Evolutionary conservation across 2,113 vertebrate species (phyloP).

Genomic region (Pseudois nayaur): DNA sequence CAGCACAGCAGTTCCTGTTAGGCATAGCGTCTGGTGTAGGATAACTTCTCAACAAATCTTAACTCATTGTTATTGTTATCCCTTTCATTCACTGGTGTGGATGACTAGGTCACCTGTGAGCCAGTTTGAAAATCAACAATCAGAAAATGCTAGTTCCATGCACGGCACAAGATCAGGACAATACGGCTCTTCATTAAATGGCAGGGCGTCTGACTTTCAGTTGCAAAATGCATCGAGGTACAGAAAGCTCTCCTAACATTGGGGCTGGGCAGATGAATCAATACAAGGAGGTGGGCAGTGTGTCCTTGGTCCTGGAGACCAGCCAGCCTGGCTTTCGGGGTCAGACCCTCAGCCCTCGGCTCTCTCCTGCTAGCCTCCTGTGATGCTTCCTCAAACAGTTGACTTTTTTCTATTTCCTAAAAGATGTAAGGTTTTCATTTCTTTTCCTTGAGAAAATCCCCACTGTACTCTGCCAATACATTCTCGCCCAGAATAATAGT

Average conservation of each 20-base stretch:
- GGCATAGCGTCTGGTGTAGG: background rate
- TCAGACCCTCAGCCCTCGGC: background rate
- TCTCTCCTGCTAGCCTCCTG: background rate
- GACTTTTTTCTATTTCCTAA: background rate
- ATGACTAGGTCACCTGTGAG: background rate
- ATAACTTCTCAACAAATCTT: background rate
- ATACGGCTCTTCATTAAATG: background rate
- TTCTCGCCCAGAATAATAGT: slow-evolving; percentile 26
- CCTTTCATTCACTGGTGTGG: background rate
- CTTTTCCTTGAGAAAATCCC: slow-evolving; percentile 33
- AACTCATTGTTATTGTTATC: background rate
- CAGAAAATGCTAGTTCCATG: background rate
- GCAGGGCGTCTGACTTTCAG: background rate
- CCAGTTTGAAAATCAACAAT: background rate
- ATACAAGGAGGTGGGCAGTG: background rate
- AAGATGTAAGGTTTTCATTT: slow-evolving; percentile 61
- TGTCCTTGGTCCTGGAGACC: background rate
- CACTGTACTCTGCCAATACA: slow-evolving; percentile 18
- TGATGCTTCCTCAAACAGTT: background rate
- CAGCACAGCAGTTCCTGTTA: background rate
- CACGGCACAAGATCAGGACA: background rate
- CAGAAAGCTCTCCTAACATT: background rate
- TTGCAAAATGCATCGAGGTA: background rate
- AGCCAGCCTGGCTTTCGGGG: background rate
- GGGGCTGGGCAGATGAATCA: background rate